phyloP scores from a whole-genome alignment of 1,140 invertebrate species.

The Augochlora pura region DNA sequence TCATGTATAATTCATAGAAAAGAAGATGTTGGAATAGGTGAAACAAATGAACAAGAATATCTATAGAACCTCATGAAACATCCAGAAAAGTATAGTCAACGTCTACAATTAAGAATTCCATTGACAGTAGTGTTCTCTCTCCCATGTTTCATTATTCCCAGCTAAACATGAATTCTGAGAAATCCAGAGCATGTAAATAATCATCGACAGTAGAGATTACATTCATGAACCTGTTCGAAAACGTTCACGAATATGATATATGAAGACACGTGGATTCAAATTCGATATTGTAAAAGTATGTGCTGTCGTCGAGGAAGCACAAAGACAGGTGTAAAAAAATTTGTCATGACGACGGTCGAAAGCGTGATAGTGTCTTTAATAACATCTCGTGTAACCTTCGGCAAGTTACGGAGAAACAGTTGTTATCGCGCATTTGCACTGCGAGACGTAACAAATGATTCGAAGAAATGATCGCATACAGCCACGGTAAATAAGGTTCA shows the following conservation, averaged over 20 bases:
- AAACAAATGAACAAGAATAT: conserved; percentile 25
- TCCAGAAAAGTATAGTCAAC: neutral
- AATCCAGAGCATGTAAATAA: conserved; percentile 7
- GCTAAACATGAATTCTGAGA: conserved; percentile 13
- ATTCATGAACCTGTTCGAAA: neutral
- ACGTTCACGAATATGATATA: neutral
- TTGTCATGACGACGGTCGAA: conserved; percentile 37
- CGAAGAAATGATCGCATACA: conserved; percentile 20
- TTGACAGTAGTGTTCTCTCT: conserved; percentile 40
- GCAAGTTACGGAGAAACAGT: neutral
- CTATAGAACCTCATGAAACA: neutral
- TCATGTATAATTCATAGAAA: conserved; percentile 7
- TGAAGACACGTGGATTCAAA: conserved; percentile 23
- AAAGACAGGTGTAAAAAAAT: conserved; percentile 45
- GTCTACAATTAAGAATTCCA: conserved; percentile 28
- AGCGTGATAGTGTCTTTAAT: conserved; percentile 27
- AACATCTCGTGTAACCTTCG: conserved; percentile 37
- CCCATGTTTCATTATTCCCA: neutral
- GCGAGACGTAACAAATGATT: neutral
- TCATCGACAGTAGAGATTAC: neutral
- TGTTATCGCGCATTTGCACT: conserved; percentile 15
- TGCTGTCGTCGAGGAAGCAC: conserved; percentile 9
- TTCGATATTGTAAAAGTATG: conserved; percentile 12
- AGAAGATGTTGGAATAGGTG: neutral
- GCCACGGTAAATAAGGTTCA: conserved; percentile 17